Percentiles rank a stretch among this genome's conserved stretches.
These are phyloP conservation scores for Epinephelus fuscoguttatus DNA, from an alignment of 2,113 vertebrate genomes.

Conservation along the genomic window DNA sequence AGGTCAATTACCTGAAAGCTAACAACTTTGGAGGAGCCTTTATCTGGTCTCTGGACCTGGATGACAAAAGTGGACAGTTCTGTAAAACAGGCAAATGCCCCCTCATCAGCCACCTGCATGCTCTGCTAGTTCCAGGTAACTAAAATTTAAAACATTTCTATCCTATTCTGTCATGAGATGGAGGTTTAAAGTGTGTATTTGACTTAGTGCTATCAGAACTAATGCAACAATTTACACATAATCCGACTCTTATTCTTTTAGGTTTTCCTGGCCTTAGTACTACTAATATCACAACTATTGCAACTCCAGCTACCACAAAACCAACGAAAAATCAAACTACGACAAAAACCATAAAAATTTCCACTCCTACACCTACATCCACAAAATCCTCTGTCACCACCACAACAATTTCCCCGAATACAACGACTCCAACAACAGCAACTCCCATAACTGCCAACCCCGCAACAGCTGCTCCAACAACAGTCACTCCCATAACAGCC, in stretches of 20 bases:
- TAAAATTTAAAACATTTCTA: too few species aligned
- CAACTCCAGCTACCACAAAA: not conserved
- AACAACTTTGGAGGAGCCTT: constrained; percentile 83
- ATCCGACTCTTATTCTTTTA: not conserved
- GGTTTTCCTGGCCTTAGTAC: not conserved
- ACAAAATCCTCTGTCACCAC: not conserved
- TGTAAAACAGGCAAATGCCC: constrained; percentile 80
- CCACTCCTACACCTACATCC: not conserved
- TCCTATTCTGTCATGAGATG: not conserved
- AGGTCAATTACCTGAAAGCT: constrained; percentile 81
- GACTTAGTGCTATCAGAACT: not conserved
- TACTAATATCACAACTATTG: too few species aligned
- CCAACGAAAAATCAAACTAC: not conserved
- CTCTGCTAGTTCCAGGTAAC: constrained; percentile 12
- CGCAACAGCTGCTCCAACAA: not conserved
- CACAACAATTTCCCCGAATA: not conserved
- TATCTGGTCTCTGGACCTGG: constrained; percentile 85
- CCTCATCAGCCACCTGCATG: constrained; percentile 62
- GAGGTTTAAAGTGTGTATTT: not conserved
- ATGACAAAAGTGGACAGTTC: constrained; percentile 84
- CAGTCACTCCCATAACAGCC: not conserved
- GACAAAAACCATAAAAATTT: not conserved
- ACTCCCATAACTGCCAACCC: not conserved
- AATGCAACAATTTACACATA: not conserved
- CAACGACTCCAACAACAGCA: not conserved